Conservation (phyloP, 2,113 vertebrate genomes). For the Coreoperca whiteheadi region DNA sequence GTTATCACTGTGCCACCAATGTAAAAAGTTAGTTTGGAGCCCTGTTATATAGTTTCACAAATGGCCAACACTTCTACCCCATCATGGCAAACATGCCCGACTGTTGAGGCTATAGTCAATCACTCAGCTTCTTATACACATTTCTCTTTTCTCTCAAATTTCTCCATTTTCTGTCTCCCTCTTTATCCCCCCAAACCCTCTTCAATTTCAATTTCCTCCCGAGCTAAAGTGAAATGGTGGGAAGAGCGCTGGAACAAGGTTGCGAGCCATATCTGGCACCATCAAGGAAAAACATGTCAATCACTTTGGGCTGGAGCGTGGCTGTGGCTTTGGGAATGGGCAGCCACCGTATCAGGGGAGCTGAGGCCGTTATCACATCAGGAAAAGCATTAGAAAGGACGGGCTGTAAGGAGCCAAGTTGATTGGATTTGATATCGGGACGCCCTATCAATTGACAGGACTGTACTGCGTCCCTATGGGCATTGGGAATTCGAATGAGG, state of each 20-base stretch:
- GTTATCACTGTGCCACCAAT: too few relatives aligned
- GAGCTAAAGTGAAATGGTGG: conserved; percentile 55
- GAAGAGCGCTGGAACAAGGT: conserved; percentile 50
- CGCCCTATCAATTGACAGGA: conserved; percentile 54
- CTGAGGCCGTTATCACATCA: conserved; percentile 61
- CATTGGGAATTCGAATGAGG: conserved; percentile 32
- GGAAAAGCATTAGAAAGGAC: conserved; percentile 60
- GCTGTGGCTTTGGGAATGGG: conserved; percentile 59
- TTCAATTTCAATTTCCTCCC: conserved; percentile 72
- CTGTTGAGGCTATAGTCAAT: conserved; percentile 46
- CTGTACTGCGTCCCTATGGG: conserved; percentile 35
- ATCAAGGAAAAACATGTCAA: conserved; percentile 77
- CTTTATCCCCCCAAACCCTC: conserved; percentile 45
- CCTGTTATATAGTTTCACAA: too few relatives aligned
- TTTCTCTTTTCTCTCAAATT: conserved; percentile 32
- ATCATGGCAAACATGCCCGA: conserved; percentile 5
- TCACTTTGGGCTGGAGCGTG: conserved; percentile 57
- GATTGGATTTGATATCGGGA: conserved; percentile 75
- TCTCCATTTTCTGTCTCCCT: conserved; percentile 12
- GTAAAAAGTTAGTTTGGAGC: too few relatives aligned
- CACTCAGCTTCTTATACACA: conserved; percentile 30
- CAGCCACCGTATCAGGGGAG: conserved; percentile 44
- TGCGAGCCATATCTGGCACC: conserved; percentile 68
- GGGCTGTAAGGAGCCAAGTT: conserved; percentile 52
- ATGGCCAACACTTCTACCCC: background rate